Evolutionary conservation across 2,797 vertebrate species (phyloP).

Genomic region (Rhinophrynus dorsalis): DNA sequence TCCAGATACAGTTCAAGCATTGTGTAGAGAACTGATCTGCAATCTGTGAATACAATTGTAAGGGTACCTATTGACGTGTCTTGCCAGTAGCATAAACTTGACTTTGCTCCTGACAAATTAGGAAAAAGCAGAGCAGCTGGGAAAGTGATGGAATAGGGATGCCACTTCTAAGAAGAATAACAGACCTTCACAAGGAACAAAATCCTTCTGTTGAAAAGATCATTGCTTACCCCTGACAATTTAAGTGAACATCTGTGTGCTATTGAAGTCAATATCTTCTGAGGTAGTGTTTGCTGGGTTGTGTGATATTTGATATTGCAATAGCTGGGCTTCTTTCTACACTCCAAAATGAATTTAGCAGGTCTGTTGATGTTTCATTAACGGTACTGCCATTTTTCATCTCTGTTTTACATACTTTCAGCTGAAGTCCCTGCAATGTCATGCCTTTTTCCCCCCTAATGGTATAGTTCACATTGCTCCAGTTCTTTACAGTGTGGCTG

Average conservation of each 20-base stretch:
- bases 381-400: constrained; percentile 54
- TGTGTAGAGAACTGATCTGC: too few relatives aligned
- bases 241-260: constrained; percentile 32
- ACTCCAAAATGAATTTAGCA: constrained; percentile 60
- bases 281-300: constrained; percentile 25
- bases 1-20: too few relatives aligned
- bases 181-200: constrained; percentile 32
- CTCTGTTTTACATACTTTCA: constrained; percentile 61
- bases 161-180: constrained; percentile 57
- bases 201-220: constrained; percentile 50
- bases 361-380: constrained; percentile 53
- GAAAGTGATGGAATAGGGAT: constrained; percentile 60
- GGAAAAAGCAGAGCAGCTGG: constrained; percentile 69
- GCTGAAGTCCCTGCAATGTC: constrained; percentile 54
- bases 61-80: constrained; percentile 12
- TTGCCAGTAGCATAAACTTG: constrained; percentile 69
- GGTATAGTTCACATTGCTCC: too few relatives aligned
- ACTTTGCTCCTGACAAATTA: constrained; percentile 60
- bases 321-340: constrained; percentile 40
- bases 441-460: too few relatives aligned
- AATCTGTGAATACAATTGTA: not conserved
- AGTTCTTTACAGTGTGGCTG: too few relatives aligned
- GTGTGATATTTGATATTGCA: constrained; percentile 44
- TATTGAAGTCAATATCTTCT: constrained; percentile 46
- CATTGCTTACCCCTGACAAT: constrained; percentile 19